Evolutionary conservation across 2,888 invertebrate genomes (phyloP), one percentile per base, ranked within the genome.

Genomic region (Anthophora plumipes): DNA sequence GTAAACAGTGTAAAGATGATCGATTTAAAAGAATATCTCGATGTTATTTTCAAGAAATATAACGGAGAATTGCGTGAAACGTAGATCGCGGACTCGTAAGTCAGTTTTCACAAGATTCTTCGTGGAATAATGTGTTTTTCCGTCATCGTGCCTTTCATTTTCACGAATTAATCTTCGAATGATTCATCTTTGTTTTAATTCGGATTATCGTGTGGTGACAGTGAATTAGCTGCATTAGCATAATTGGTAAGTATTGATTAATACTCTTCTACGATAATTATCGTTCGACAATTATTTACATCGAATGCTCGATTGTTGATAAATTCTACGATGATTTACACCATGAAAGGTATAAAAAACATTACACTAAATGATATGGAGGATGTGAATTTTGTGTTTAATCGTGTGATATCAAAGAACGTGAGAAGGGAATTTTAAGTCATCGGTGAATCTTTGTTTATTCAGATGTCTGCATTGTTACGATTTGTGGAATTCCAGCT

Each of bases 11-110:
- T 31, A 31, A 31, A 31, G 31, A 31, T 4, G 31, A 31, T 31
- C 31, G 31, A 31, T 31, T 31, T 31, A 4, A 31, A 31, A 31
- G 4, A 5, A 17, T 46, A 6, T 46, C 6, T 46, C 14, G 46
- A 17, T 63, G 17, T 43, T 41, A 54, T n/a, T 41, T n/a, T 64
- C 64, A 39, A 73, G 43, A 31, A 54, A 55, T 11, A 17, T 4
- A 14, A 57, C 60, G 60, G 31, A 46, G n/a, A 69, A 57, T 11
- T 37, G 17, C 12, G 39, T 12, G 46, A 1, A 20, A n/a, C 6
- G 12, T 41, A 39, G 14, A 6, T 8, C 20, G 41, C 0, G 12
- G 25, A 9, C 48, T 12, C n/a, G 6, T 7, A 22, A 37, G 20
- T 25, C 60, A 54, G 74, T 60, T 20, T 37, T 37, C 31, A 37